Base-by-base conservation (phyloP, 2,888 invertebrate genomes). In the Steromphala cineraria region DNA sequence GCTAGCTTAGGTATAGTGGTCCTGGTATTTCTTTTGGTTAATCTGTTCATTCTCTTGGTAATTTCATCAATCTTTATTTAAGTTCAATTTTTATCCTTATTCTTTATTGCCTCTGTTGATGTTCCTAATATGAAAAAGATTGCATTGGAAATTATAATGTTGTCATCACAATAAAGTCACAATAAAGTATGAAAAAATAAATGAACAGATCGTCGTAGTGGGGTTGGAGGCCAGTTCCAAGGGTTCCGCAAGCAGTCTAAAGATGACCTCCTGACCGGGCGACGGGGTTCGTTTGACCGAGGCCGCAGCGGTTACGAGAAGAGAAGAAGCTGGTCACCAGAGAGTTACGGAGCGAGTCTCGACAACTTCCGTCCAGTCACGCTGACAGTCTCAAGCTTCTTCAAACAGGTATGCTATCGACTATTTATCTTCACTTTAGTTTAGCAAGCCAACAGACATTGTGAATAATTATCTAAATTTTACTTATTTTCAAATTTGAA, bases 321-420 rank as follows among this genome's bases (percentile, higher is more conserved):
- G 94, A 95, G 95, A 92, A 94, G 95, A 85, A 95, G 95, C 84
- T 95, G 95, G 95, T 89, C 90, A 2, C 89, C 90, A 8, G 91
- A 91, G 79, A 89, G 89, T 76, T 89, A 89, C 78, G 88, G 90
- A 52, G 85, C 89, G n/a, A 90, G 88, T 77, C 86, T 98, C 15
- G 97, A 97, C 91, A 95, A 95, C 83, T 98, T 98, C 94, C 90
- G 97, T 81, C 97, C 98, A 2, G 96, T 98, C 78, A 97, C 97
- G 1, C 95, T 98, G 79, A 98, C 98, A 0, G 96, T 98, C 79
- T 96, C 97, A 0, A 98, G 97, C 92, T 98, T 98, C 93, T 98
- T 98, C 91, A 98, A 98, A 91, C 98, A 98, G 95, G 96, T 95
- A 67, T 77, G 79, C 79, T 75, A 79, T n/a, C 21, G 13, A 2